A percentile compares a stretch with the other conserved stretches of the same genome.
These are phyloP conservation scores for Yponomeuta plumbellus DNA, from an alignment of 2,888 invertebrate species.

Conservation along the genomic window DNA sequence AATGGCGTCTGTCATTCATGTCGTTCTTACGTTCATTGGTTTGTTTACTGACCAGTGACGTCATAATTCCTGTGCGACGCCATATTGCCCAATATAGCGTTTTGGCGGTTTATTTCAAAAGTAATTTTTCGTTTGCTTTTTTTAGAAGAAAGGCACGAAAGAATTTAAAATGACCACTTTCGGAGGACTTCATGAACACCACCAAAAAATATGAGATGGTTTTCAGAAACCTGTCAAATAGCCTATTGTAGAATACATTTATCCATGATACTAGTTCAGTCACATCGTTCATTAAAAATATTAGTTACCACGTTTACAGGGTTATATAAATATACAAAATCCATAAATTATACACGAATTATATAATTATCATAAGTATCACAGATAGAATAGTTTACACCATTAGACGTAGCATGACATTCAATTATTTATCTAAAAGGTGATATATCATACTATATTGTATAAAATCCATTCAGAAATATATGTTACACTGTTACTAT, in stretches of 20 bases:
- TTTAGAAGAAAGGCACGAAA: too few species aligned
- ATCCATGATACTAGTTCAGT: background rate
- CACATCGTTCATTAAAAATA: background rate
- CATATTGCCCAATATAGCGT: too few species aligned
- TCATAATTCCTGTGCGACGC: too few species aligned
- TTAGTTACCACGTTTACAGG: conserved; percentile 2
- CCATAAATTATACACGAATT: conserved; percentile 4
- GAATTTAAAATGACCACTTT: too few species aligned
- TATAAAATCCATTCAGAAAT: conserved; percentile 63
- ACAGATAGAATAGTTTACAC: conserved; percentile 11
- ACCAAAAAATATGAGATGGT: too few species aligned
- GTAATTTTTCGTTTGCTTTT: too few species aligned
- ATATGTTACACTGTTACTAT: conserved; percentile 69
- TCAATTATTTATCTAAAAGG: conserved; percentile 44
- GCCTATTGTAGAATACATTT: background rate
- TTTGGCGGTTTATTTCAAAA: too few species aligned
- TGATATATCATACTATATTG: conserved; percentile 51
- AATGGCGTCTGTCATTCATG: too few species aligned
- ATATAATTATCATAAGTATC: background rate
- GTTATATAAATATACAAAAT: conserved; percentile 5
- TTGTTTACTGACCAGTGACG: too few species aligned
- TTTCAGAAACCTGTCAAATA: too few species aligned
- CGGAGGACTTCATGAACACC: too few species aligned
- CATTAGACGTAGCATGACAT: conserved; percentile 17
- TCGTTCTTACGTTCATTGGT: too few species aligned